These are phyloP conservation scores for Elegia similella DNA, from an alignment of 2,888 invertebrate genomes.

Conservation along the genomic window DNA sequence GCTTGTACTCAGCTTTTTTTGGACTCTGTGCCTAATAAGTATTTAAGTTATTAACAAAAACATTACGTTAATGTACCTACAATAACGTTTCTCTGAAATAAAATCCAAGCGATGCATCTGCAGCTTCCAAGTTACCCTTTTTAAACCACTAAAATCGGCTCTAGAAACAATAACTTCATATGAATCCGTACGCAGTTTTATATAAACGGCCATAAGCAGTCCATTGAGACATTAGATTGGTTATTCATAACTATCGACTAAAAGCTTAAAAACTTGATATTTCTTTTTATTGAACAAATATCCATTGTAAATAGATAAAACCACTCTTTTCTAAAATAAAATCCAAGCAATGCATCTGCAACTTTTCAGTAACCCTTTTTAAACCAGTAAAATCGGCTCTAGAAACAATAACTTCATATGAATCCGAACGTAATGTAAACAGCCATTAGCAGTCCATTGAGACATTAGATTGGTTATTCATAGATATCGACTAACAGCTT, in stretches of 20 bases:
- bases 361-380: background rate
- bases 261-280: too few relatives aligned
- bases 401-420: constrained; percentile 2
- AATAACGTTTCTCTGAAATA: background rate
- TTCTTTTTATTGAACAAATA: too few relatives aligned
- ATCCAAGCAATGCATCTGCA: background rate
- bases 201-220: constrained; percentile 2
- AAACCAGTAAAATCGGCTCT: background rate
- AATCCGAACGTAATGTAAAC: constrained; percentile 4
- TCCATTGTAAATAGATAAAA: too few relatives aligned
- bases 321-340: background rate
- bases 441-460: background rate
- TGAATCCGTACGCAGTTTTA: background rate
- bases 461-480: constrained; percentile 14
- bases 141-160: background rate
- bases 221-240: constrained; percentile 10
- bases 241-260: too few relatives aligned
- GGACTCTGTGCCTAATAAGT: too few relatives aligned
- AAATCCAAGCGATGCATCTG: background rate
- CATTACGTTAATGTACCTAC: too few relatives aligned
- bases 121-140: background rate
- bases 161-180: background rate
- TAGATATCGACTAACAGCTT: too few relatives aligned
- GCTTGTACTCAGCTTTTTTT: too few relatives aligned
- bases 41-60: too few relatives aligned